These are phyloP conservation scores for Meloe dianella DNA, from an alignment of 2,888 invertebrate genomes.

Conservation along the genomic window DNA sequence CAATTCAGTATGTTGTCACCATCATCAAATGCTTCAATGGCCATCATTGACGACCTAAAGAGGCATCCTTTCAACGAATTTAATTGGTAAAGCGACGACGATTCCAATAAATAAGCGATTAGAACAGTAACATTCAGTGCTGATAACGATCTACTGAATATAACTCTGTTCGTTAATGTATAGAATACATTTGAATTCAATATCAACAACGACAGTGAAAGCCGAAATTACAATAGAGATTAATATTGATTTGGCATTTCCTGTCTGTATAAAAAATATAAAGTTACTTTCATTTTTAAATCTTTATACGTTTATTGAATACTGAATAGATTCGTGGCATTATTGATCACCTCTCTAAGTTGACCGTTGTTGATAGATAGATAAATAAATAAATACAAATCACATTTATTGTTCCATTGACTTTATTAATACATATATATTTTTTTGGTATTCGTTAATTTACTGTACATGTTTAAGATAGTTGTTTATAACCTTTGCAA, in stretches of 20 bases:
- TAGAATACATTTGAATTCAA: background rate
- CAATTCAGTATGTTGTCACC: too few species aligned
- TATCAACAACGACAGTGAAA: background rate
- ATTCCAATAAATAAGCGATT: too few species aligned
- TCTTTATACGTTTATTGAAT: background rate
- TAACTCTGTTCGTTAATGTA: background rate
- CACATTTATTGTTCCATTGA: background rate
- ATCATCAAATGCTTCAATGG: too few species aligned
- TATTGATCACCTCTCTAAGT: background rate
- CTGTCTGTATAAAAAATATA: background rate
- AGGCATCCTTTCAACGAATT: too few species aligned
- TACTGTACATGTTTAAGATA: background rate
- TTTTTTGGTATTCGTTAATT: background rate
- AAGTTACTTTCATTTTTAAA: background rate
- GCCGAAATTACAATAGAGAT: constrained; percentile 4
- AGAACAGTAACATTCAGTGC: background rate
- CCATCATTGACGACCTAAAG: too few species aligned
- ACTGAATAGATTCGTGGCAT: background rate
- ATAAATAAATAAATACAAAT: background rate
- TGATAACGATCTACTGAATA: background rate
- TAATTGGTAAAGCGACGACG: too few species aligned
- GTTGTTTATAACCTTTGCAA: background rate
- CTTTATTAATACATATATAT: background rate
- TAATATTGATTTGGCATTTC: background rate
- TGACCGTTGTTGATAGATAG: background rate